Percentiles rank a stretch among this genome's conserved stretches.
phyloP scores from a whole-genome alignment of 2,113 vertebrate genomes.

The Propithecus coquereli region DNA sequence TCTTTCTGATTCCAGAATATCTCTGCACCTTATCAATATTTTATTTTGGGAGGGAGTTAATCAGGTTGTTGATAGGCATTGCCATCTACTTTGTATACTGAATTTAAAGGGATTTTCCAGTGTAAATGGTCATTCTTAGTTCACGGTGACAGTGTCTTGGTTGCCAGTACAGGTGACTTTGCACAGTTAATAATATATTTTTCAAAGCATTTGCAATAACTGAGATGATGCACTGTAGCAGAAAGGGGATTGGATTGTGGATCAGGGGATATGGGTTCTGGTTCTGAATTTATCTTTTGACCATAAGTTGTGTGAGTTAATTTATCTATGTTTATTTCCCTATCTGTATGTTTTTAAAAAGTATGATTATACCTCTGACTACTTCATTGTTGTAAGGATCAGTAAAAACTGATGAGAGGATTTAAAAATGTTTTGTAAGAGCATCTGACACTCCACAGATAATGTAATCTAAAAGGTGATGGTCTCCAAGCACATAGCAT shows the following conservation, averaged over 20 bases:
- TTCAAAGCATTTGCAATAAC: background rate
- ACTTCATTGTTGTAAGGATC: background rate
- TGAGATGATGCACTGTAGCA: background rate
- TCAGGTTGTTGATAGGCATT: background rate
- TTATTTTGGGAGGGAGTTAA: background rate
- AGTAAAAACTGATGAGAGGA: background rate
- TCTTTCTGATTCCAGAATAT: background rate
- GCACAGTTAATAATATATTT: background rate
- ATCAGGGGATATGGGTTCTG: background rate
- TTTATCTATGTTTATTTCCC: background rate
- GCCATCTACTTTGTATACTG: background rate
- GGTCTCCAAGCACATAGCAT: background rate
- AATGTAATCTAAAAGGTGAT: background rate
- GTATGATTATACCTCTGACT: background rate
- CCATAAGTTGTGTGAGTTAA: background rate
- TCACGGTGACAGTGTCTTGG: background rate
- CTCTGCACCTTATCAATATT: background rate
- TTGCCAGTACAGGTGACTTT: background rate
- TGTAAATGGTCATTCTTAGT: background rate
- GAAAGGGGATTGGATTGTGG: background rate
- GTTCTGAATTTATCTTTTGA: background rate
- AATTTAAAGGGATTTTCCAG: background rate
- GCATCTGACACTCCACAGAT: background rate
- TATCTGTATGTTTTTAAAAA: background rate
- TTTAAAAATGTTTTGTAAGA: constrained; percentile 20